These are phyloP conservation scores for Morinoia aosen DNA, from an alignment of 2,888 invertebrate species.

Conservation along the genomic window DNA sequence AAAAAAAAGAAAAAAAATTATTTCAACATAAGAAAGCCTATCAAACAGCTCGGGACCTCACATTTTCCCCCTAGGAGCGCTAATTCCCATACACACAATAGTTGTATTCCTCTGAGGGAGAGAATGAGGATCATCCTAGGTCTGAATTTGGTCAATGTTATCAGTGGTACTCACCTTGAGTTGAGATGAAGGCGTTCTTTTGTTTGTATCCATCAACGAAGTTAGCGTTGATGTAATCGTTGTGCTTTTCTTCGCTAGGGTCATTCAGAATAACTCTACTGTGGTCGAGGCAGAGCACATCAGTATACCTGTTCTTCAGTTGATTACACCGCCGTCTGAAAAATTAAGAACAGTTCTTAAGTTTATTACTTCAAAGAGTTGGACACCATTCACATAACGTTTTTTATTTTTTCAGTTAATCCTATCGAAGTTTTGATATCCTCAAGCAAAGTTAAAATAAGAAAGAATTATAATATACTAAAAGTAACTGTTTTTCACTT, in stretches of 20 bases:
- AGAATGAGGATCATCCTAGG: too few species aligned
- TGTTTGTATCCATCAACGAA: constrained; percentile 98
- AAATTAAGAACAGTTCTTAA: not conserved
- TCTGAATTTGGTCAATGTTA: not conserved
- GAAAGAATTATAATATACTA: too few species aligned
- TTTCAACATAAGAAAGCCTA: too few species aligned
- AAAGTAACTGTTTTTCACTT: not conserved
- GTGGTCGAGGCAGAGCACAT: constrained; percentile 96
- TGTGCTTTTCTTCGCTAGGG: constrained; percentile 80
- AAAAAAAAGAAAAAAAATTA: too few species aligned
- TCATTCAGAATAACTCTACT: constrained; percentile 88
- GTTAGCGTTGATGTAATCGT: constrained; percentile 97
- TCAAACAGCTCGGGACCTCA: too few species aligned
- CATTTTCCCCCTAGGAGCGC: too few species aligned
- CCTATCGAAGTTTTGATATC: not conserved
- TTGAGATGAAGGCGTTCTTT: constrained; percentile 97
- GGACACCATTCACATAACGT: not conserved
- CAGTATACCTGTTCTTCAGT: constrained; percentile 82
- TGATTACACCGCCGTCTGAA: constrained; percentile 69
- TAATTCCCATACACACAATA: too few species aligned
- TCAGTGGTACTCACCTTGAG: constrained; percentile 81
- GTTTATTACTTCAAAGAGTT: too few species aligned
- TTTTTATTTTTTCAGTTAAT: not conserved
- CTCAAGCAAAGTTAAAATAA: not conserved
- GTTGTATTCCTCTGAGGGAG: too few species aligned